Conservation (phyloP, 2,113 vertebrate genomes). For the Tringa solitaria region DNA sequence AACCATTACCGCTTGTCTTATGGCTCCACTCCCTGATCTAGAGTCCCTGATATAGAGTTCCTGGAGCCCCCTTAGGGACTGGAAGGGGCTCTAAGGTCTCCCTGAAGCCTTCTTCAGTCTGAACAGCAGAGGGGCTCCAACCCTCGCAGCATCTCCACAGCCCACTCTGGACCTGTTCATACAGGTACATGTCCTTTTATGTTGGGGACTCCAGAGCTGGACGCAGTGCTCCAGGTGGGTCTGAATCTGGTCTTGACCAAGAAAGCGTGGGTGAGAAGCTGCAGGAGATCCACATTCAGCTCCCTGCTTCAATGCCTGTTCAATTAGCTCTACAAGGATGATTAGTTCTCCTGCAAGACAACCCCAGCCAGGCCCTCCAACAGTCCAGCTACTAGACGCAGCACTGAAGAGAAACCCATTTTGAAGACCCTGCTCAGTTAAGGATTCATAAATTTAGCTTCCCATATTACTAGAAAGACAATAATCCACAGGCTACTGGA, state of each 20-base stretch:
- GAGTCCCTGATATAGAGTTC: too few relatives aligned
- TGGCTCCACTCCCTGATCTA: too few relatives aligned
- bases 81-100: too few relatives aligned
- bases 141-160: too few relatives aligned
- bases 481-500: not conserved
- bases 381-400: not conserved
- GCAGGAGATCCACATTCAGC: not conserved
- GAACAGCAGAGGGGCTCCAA: too few relatives aligned
- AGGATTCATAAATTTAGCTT: not conserved
- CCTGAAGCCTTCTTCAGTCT: too few relatives aligned
- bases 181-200: too few relatives aligned
- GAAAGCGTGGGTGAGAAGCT: not conserved
- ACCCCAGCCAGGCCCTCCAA: not conserved
- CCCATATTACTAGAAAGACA: not conserved
- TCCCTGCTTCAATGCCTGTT: not conserved
- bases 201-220: too few relatives aligned
- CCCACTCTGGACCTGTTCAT: too few relatives aligned
- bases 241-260: not conserved
- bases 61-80: too few relatives aligned
- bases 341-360: not conserved
- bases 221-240: not conserved
- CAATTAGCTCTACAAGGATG: not conserved
- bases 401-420: not conserved
- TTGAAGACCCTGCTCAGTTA: not conserved
- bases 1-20: too few relatives aligned